Evolutionary conservation across 2,888 invertebrate species (phyloP), one percentile per base, ranked within the genome.

Genomic region (Neuroscelio doddi): DNA sequence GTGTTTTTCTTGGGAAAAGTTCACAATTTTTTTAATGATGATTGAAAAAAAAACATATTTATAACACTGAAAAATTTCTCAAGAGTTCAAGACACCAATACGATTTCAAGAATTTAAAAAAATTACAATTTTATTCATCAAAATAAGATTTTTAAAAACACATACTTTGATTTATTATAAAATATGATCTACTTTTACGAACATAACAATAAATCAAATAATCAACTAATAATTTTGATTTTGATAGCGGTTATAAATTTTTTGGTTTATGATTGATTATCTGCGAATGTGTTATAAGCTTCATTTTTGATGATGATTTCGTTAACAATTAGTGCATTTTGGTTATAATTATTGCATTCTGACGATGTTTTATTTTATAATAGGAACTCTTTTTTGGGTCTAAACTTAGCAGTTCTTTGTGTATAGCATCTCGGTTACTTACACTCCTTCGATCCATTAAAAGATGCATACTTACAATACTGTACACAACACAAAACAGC

Each of bases 401-500:
- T 17, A 42, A 49, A 36, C 10, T 5, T 21, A 21, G 21, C 45
- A 62, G 42, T 62, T 53, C 24, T 61, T 55, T 30, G 39, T 62
- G 62, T 62, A 49, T 44, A 53, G 42, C 41, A 52, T 21, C 5
- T 21, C 21, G 21, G 21, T 21, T 21, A 21, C 5, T 21, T 21
- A 68, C 26, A 57, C 44, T 53, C 53, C 12, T 38, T 53, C 52
- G 44, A 61, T 65, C 59, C 64, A 66, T 68, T 52, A 41, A 39
- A 68, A 63, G 7, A n/a, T 38, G 41, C 21, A 36, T 21, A 30
- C 10, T 30, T 30, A 76, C 63, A 74, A 77, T 77, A 80, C 77
- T 73, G 65, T 72, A 82, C 81, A 83, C 80, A 67, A 82, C 79
- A 81, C 79, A 53, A 79, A 75, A 83, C 80, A 81, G 73, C 69